A percentile compares a stretch with the other conserved stretches of the same genome.
These are phyloP conservation scores for Dendrolimus punctatus DNA, from an alignment of 1,140 invertebrate species.

Conservation along the genomic window DNA sequence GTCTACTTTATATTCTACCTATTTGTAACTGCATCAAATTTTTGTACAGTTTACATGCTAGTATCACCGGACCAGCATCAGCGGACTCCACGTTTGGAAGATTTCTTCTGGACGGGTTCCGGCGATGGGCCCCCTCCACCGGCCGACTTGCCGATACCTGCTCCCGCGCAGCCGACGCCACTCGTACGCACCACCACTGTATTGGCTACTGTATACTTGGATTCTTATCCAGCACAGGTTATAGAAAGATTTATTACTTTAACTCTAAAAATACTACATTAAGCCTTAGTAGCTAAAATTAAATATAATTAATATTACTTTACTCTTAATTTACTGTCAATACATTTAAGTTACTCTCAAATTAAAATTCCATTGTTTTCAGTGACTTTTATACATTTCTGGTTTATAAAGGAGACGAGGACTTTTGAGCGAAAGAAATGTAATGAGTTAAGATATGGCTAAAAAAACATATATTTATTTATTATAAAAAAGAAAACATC, in stretches of 20 bases:
- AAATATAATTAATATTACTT: neutral
- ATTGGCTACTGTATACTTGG: conserved; percentile 76
- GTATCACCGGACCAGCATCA: conserved; percentile 50
- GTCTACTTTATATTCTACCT: neutral
- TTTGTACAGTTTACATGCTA: conserved; percentile 40
- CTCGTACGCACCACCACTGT: conserved; percentile 73
- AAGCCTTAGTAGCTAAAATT: conserved; percentile 4
- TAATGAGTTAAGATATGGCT: no score
- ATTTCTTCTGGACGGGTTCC: conserved; percentile 90
- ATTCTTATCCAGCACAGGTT: conserved; percentile 59
- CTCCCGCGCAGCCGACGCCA: conserved; percentile 34
- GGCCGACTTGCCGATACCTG: conserved; percentile 29
- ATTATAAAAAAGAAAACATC: no score
- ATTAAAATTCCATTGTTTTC: no score
- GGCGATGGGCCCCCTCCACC: conserved; percentile 78
- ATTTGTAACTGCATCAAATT: neutral
- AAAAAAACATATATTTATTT: no score
- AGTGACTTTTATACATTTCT: no score
- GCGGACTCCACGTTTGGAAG: conserved; percentile 78
- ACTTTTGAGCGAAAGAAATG: no score
- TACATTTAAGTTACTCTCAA: no score
- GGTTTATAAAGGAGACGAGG: no score
- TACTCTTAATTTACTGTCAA: no score
- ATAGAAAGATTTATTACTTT: neutral
- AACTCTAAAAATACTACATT: neutral